phyloP scores from a whole-genome alignment of 2,113 vertebrate genomes.

The Lasiurus cinereus region DNA sequence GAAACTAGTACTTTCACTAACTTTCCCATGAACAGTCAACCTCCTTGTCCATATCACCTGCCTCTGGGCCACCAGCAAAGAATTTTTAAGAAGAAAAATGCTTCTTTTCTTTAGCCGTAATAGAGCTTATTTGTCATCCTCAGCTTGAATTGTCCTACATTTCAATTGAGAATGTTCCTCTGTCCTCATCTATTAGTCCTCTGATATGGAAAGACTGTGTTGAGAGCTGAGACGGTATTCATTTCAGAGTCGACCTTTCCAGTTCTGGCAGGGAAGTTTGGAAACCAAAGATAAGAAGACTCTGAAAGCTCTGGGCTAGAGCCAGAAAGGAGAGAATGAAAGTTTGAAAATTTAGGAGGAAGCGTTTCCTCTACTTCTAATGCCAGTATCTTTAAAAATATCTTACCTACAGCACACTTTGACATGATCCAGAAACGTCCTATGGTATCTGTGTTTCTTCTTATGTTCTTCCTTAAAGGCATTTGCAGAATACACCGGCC shows the following conservation, averaged over 20 bases:
- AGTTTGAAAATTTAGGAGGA: background rate
- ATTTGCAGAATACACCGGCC: slow-evolving; percentile 94
- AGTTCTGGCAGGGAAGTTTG: slow-evolving; percentile 28
- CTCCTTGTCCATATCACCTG: background rate
- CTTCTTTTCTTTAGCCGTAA: slow-evolving; percentile 34
- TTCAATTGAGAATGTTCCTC: background rate
- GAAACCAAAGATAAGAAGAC: slow-evolving; percentile 26
- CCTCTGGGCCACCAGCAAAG: background rate
- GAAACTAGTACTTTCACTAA: background rate
- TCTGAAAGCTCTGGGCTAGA: background rate
- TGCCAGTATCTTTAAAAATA: background rate
- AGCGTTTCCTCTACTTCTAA: slow-evolving; percentile 40
- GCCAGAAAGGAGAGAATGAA: slow-evolving; percentile 61
- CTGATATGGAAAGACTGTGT: background rate
- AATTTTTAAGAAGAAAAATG: slow-evolving; percentile 46
- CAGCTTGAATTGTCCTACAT: background rate
- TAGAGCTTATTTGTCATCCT: slow-evolving; percentile 17
- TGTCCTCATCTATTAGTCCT: slow-evolving; percentile 2
- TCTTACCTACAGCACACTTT: slow-evolving; percentile 92
- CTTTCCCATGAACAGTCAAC: background rate
- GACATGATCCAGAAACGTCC: slow-evolving; percentile 91
- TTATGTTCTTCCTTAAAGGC: slow-evolving; percentile 90
- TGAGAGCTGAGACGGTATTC: slow-evolving; percentile 10
- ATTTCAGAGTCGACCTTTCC: slow-evolving; percentile 34
- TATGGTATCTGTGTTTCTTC: slow-evolving; percentile 91